These are phyloP conservation scores for Cebidichthys violaceus DNA, from an alignment of 2,113 vertebrate species.

Conservation along the genomic window DNA sequence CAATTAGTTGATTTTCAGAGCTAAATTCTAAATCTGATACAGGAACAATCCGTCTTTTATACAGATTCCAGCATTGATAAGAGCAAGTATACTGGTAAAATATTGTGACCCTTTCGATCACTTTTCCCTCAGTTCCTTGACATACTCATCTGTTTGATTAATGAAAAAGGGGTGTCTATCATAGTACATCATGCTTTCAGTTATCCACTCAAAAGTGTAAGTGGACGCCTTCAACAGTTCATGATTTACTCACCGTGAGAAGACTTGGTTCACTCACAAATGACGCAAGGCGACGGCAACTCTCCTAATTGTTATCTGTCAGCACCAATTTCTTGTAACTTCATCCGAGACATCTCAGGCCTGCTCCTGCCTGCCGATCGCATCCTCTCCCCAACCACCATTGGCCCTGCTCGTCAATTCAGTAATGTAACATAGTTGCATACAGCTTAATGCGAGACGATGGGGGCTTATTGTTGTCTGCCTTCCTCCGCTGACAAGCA, in stretches of 20 bases:
- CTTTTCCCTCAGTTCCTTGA: neutral
- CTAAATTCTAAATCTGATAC: neutral
- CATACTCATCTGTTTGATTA: constrained; percentile 1
- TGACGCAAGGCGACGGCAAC: constrained; percentile 49
- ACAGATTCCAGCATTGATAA: neutral
- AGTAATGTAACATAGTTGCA: constrained; percentile 35
- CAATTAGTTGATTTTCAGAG: neutral
- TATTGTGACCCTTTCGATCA: neutral
- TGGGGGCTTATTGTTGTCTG: constrained; percentile 58
- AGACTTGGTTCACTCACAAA: constrained; percentile 63
- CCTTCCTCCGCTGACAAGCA: constrained; percentile 59
- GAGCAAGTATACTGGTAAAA: neutral
- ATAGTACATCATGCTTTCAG: constrained; percentile 25
- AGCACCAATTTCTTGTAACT: constrained; percentile 75
- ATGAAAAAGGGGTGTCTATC: constrained; percentile 2
- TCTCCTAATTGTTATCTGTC: constrained; percentile 79
- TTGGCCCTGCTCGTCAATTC: constrained; percentile 46
- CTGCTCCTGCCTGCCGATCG: constrained; percentile 26
- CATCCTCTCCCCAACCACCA: constrained; percentile 19
- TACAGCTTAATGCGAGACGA: constrained; percentile 57
- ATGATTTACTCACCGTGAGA: constrained; percentile 50
- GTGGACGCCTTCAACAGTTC: constrained; percentile 10
- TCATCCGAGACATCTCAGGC: constrained; percentile 52
- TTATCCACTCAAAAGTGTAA: constrained; percentile 36
- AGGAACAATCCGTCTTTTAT: neutral